These are phyloP conservation scores for Chalcis sispes DNA, from an alignment of 2,888 invertebrate genomes.

Conservation along the genomic window DNA sequence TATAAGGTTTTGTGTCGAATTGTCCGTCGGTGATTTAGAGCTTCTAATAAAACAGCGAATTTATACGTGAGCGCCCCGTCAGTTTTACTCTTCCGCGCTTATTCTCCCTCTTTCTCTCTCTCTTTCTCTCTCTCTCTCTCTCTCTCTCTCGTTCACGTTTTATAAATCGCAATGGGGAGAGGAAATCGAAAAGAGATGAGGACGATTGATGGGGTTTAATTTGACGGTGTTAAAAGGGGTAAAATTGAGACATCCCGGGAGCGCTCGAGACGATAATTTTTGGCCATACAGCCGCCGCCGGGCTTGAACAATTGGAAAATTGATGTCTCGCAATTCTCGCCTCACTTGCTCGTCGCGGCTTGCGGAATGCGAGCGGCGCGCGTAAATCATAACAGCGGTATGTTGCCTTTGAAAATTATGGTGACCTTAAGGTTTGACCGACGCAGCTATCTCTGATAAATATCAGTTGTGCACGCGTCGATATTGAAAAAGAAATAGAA, in stretches of 20 bases:
- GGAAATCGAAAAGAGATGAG: not conserved
- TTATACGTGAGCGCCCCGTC: constrained; percentile 33
- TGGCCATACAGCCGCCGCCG: constrained; percentile 1
- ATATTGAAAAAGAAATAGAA: too few relatives aligned
- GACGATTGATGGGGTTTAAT: constrained; percentile 57
- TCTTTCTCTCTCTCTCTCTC: too few relatives aligned
- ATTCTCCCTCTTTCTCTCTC: too few relatives aligned
- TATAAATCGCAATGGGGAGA: not conserved
- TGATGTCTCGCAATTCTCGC: constrained; percentile 38
- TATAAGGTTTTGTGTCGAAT: constrained; percentile 49
- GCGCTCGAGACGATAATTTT: constrained; percentile 17
- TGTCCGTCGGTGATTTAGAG: constrained; percentile 52
- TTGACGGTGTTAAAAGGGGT: constrained; percentile 46
- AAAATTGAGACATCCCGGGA: constrained; percentile 50
- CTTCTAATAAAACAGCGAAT: constrained; percentile 55
- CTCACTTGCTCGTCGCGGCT: too few relatives aligned
- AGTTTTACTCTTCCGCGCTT: constrained; percentile 13
- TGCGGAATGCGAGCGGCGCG: too few relatives aligned
- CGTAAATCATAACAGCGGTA: too few relatives aligned
- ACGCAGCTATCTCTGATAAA: too few relatives aligned
- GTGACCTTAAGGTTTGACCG: too few relatives aligned
- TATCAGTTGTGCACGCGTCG: too few relatives aligned
- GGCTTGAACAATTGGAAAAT: constrained; percentile 17
- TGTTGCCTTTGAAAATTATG: too few relatives aligned
- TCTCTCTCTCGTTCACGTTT: too few relatives aligned